Base-by-base conservation (phyloP, 2,888 invertebrate genomes). In the Lamproptera curius region DNA sequence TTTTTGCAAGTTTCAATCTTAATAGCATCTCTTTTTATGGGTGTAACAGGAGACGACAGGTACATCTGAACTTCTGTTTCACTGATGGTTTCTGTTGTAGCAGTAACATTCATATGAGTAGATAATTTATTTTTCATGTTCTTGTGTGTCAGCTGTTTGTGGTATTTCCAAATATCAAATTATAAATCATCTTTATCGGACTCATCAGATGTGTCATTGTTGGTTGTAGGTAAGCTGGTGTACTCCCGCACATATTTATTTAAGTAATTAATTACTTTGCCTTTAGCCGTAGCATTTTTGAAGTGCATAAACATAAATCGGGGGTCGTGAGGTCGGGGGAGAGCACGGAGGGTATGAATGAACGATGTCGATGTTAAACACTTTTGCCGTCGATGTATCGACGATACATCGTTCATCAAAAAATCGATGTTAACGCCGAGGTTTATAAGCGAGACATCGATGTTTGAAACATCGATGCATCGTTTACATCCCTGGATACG, bases 91-190 rank as follows among this genome's bases (percentile, higher is more conserved):
- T 28, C 14, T 37, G 53, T 26, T 6, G n/a, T n/a, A n/a, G n/a
- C n/a, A n/a, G n/a, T n/a, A n/a, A n/a, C n/a, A n/a, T n/a, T n/a
- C n/a, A n/a, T n/a, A n/a, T n/a, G n/a, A n/a, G n/a, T n/a, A n/a
- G n/a, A n/a, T n/a, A n/a, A 10, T n/a, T 31, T 31, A 31, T 31
- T 31, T 10, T 10, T 31, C 31, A 31, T n/a, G 11, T 31, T 31
- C 31, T 31, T n/a, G n/a, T 31, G 31, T 31, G 8, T 6, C 23
- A 59, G 40, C 37, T 55, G 51, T 40, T 59, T 59, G 39, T 60
- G 54, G 47, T 53, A 56, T 14, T 46, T 57, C 57, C 58, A 59
- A 26, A 53, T 53, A 38, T 59, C 50, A 50, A 47, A 50, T 47
- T 46, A 36, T 36, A 44, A 28, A 36, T 56, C 55, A 44, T 52